These are phyloP conservation scores for Chirona hameri DNA, from an alignment of 2,888 invertebrate genomes.

Conservation along the genomic window DNA sequence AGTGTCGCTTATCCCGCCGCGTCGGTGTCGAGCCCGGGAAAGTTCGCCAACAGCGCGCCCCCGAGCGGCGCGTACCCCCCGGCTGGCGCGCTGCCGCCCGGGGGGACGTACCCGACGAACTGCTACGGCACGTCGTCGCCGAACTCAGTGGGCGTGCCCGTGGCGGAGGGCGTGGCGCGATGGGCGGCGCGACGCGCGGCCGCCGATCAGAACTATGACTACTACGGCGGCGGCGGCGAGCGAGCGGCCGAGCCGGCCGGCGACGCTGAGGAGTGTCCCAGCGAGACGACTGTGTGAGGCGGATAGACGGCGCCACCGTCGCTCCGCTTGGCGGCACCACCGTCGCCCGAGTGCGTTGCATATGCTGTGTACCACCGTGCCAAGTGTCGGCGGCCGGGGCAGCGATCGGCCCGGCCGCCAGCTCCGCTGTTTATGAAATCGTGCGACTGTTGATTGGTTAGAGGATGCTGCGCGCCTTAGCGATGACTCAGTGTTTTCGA, in stretches of 20 bases:
- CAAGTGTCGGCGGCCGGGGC: background rate
- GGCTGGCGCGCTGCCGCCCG: background rate
- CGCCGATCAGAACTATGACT: background rate
- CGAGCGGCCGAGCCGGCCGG: background rate
- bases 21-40: background rate
- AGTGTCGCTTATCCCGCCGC: conserved; percentile 3
- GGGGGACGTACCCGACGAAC: background rate
- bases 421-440: background rate
- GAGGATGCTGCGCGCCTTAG: background rate
- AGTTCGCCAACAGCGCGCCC: background rate
- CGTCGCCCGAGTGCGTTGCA: too few species aligned
- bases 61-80: background rate
- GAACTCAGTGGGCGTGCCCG: conserved; percentile 24
- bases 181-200: background rate
- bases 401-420: background rate
- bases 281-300: conserved; percentile 9
- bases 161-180: conserved; percentile 6
- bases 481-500: background rate
- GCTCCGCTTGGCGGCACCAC: background rate
- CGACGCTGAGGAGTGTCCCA: background rate
- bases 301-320: background rate
- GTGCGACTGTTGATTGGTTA: background rate
- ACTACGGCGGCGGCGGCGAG: background rate
- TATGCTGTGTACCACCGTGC: background rate
- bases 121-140: background rate